Conservation (phyloP, 1,140 invertebrate species). For the Rhagoletis zephyria region DNA sequence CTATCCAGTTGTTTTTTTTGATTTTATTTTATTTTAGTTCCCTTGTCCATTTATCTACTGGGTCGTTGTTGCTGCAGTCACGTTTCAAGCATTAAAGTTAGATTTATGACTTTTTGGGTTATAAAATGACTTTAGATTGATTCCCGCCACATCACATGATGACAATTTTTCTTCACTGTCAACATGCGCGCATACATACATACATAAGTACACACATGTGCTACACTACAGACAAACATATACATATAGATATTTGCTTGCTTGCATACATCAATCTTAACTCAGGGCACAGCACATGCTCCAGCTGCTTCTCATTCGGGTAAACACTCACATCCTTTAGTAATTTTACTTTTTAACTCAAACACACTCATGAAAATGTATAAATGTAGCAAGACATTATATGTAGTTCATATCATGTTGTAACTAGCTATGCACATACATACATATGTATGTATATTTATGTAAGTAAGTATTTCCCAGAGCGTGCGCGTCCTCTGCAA, state of each 20-base stretch:
- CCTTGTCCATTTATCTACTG: neutral
- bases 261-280: neutral
- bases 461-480: no score
- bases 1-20: neutral
- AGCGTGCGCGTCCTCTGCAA: neutral
- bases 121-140: constrained; percentile 74
- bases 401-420: no score
- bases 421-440: neutral
- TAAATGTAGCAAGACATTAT: neutral
- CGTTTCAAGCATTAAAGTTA: constrained; percentile 73
- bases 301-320: constrained; percentile 9
- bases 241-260: neutral
- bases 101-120: constrained; percentile 73
- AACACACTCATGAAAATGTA: neutral
- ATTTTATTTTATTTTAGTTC: neutral
- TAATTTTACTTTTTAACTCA: neutral
- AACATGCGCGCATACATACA: neutral
- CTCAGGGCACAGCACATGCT: no score
- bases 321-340: neutral
- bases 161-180: constrained; percentile 66
- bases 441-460: neutral
- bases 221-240: neutral
- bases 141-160: constrained; percentile 73
- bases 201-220: neutral
- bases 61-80: constrained; percentile 67